Evolutionary conservation across 2,797 vertebrate species (phyloP), one percentile per base, ranked within the genome.

Genomic region (Chromobotia macracanthus): DNA sequence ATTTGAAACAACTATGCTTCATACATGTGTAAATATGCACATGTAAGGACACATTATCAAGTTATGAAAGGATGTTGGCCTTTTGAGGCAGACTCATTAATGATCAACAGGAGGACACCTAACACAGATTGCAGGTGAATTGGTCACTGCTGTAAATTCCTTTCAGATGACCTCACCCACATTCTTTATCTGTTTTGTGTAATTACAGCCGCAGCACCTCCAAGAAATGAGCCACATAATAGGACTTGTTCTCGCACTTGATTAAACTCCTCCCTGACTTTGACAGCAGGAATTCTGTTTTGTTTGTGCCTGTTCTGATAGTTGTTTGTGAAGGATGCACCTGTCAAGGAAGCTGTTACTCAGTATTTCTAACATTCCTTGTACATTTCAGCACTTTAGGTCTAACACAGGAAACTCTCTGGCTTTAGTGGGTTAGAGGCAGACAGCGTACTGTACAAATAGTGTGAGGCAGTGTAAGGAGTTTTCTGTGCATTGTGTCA

Each of bases 281-380:
- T 73, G 69, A 67, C 55, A 19, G 35, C 31, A 65, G 68, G 68
- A 71, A 41, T 72, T 79, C 41, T 21, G 66, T 28, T 25, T 77
- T 69, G 67, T 78, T 48, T 77, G 50, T 56, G 35, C 28, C 19
- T 60, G 41, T 77, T 77, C n/a, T 51, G 13, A 15, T 7, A 8
- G 3, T 72, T 66, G 77, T 79, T 79, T 79, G 60, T 48, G 23
- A 65, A 77, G 80, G 80, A 82, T 78, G 75, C 80, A 82, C 28
- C 80, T 78, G 80, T 68, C 53, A 46, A 46, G 80, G 75, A 82
- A 82, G 75, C 65, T 58, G 11, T 61, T 60, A 48, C 1, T 9
- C 7, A 19, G 65, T 19, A 51, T 69, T 46, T 16, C 61, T 38
- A 38, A 38, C 7, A n/a, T 63, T n/a, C 28, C 16, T 18, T 60